Percentiles rank a stretch among this genome's conserved stretches.
These are phyloP conservation scores for Clunio marinus DNA, from an alignment of 2,888 invertebrate genomes.

Conservation along the genomic window DNA sequence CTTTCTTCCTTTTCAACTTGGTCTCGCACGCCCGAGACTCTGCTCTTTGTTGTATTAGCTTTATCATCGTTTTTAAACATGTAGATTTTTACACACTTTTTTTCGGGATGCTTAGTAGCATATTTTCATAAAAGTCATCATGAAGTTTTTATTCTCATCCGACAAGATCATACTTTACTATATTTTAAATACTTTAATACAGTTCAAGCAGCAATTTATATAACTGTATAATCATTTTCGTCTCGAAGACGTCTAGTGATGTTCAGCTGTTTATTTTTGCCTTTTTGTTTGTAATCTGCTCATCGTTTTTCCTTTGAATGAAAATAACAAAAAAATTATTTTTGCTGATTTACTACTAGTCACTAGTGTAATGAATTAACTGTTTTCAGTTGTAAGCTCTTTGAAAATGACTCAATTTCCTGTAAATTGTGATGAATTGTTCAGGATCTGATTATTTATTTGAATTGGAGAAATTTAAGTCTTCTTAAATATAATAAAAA, in stretches of 20 bases:
- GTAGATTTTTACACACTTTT: slow-evolving; percentile 19
- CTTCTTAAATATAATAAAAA: too few species aligned
- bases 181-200: slow-evolving; percentile 18
- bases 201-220: not conserved
- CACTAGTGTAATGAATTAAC: not conserved
- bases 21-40: not conserved
- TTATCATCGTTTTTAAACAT: slow-evolving; percentile 36
- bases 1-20: not conserved
- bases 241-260: slow-evolving; percentile 33
- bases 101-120: not conserved
- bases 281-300: not conserved
- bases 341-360: slow-evolving; percentile 11
- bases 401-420: too few species aligned
- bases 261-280: not conserved
- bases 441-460: too few species aligned
- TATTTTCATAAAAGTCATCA: slow-evolving; percentile 34
- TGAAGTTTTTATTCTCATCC: too few species aligned
- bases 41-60: not conserved
- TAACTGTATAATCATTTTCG: slow-evolving; percentile 37
- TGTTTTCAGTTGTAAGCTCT: too few species aligned
- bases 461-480: too few species aligned
- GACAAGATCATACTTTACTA: slow-evolving; percentile 15
- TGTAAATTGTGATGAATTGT: too few species aligned
- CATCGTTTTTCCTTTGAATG: not conserved
- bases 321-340: too few species aligned